Evolutionary conservation across 2,888 invertebrate species (phyloP), one percentile per base, ranked within the genome.

Genomic region (Melanargia galathea): DNA sequence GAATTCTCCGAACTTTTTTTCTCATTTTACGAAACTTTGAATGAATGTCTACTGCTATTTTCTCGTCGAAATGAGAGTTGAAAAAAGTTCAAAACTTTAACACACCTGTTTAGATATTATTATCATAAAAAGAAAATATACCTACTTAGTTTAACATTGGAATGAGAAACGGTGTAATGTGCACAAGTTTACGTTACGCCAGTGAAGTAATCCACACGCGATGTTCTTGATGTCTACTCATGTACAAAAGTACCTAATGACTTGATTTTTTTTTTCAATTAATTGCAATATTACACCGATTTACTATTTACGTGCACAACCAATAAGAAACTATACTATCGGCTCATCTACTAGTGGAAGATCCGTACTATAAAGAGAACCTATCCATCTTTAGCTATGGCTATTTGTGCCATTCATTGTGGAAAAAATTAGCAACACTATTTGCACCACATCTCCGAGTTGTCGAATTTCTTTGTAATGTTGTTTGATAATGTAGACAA

Each of bases 131-230:
- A 65, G 62, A 64, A 62, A 67, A 54, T 61, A 59, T 59, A n/a
- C n/a, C n/a, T n/a, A n/a, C n/a, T n/a, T n/a, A 52, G 43, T 55
- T 57, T 60, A 65, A 45, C 67, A 67, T 61, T 55, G 62, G 64
- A 65, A 65, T 63, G 64, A 69, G 69, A 69, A 65, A 65, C 63
- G 56, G 45, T 5, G 33, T 65, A 38, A 16, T 8, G 8, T 2
- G 30, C 6, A 8, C 6, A 33, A 11, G 33, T 52, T 8, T 52
- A 30, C 30, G 48, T 59, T 58, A 43, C 49, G 30, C 51, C 45
- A 59, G 49, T 45, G 55, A 59, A 65, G 62, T 60, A 51, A 62
- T 57, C 18, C 56, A 52, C 65, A 65, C 65, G 65, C 63, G 51
- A 65, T 52, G 60, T 38, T 59, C 40, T 55, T 35, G 43, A 49